Conservation (phyloP, 2,888 invertebrate genomes). For the Cephus pulcher region DNA sequence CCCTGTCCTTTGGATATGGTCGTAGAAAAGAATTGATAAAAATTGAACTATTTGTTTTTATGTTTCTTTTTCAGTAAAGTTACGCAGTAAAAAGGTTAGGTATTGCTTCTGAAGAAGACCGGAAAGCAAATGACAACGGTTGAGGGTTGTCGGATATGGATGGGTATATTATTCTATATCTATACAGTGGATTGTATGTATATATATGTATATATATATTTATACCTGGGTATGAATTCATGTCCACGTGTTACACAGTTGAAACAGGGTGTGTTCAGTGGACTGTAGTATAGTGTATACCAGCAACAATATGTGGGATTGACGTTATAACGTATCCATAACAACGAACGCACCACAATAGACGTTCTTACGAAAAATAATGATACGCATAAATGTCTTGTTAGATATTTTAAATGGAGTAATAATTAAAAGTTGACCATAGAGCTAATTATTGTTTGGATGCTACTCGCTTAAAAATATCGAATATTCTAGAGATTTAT, state of each 20-base stretch:
- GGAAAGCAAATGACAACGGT: slow-evolving; percentile 44
- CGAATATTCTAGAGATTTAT: background rate
- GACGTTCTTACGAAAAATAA: slow-evolving; percentile 24
- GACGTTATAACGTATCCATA: slow-evolving; percentile 46
- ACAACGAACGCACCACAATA: slow-evolving; percentile 51
- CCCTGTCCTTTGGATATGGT: background rate
- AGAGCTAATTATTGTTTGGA: background rate
- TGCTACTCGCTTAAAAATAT: background rate
- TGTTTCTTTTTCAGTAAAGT: background rate
- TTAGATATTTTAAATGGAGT: background rate
- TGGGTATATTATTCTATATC: slow-evolving; percentile 28
- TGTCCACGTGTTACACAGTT: slow-evolving; percentile 18
- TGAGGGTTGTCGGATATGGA: slow-evolving; percentile 29
- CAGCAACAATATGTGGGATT: slow-evolving; percentile 19
- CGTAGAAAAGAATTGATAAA: background rate
- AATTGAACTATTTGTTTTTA: background rate
- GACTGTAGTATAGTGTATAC: slow-evolving; percentile 21
- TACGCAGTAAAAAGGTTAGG: slow-evolving; percentile 7
- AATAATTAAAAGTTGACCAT: background rate
- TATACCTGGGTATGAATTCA: slow-evolving; percentile 12
- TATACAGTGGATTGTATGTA: slow-evolving; percentile 22
- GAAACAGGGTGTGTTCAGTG: slow-evolving; percentile 30
- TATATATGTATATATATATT: slow-evolving; percentile 1
- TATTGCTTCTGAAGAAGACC: slow-evolving; percentile 33
- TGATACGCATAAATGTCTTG: slow-evolving; percentile 18